Percentiles rank a stretch among this genome's conserved stretches.
Evolutionary conservation across 2,113 vertebrate genomes (phyloP).

Genomic region (Pterocles gutturalis): DNA sequence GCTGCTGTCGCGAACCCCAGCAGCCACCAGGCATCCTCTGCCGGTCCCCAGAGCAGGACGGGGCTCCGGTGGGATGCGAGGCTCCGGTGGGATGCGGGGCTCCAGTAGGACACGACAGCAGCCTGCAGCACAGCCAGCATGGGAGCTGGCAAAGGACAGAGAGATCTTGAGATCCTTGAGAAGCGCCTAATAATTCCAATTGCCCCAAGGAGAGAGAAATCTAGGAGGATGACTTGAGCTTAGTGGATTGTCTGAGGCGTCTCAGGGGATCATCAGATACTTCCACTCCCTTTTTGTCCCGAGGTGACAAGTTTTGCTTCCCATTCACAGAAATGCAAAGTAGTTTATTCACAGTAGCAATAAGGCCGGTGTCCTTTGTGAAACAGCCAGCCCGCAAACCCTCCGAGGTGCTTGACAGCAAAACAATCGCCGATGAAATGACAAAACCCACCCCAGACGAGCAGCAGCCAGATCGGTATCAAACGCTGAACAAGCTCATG

Average conservation of each 20-base stretch:
- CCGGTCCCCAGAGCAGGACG: not conserved
- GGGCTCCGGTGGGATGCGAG: rapidly evolving
- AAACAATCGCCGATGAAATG: conserved; percentile 44
- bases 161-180: not conserved
- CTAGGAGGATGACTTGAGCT: conserved; percentile 30
- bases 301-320: conserved; percentile 60
- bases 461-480: conserved; percentile 13
- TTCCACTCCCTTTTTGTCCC: conserved; percentile 66
- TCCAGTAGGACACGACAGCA: not conserved
- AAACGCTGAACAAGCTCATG: not conserved
- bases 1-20: not conserved
- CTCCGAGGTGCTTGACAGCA: conserved; percentile 20
- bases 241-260: conserved; percentile 46
- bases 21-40: not conserved
- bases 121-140: not conserved
- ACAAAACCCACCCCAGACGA: conserved; percentile 50
- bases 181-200: not conserved
- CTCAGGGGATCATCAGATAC: conserved; percentile 60
- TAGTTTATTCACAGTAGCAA: conserved; percentile 45
- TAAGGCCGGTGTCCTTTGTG: not conserved
- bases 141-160: not conserved
- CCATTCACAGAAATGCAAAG: conserved; percentile 70
- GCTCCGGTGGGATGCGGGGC: rapidly evolving
- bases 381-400: not conserved
- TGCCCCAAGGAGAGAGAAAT: conserved; percentile 14